Evolutionary conservation across 2,113 vertebrate genomes (phyloP), one percentile per base, ranked within the genome.

Genomic region (Colistium nudipinnis): DNA sequence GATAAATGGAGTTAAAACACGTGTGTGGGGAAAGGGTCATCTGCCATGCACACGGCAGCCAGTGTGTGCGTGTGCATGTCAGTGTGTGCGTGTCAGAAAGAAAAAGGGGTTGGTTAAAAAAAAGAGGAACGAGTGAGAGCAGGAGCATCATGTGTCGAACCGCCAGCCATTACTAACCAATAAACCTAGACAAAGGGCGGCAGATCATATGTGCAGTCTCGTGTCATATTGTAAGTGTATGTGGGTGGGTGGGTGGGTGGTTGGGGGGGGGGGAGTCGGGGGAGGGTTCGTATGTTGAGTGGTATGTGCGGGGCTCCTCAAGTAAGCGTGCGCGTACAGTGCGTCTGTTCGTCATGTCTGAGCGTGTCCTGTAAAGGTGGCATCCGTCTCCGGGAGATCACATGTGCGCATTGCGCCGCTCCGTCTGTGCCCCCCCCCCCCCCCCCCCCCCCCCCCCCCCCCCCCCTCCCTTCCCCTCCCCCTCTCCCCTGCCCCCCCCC

Each of bases 121-220:
- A 55, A 55, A 55, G 14, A 53, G 60, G 0, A 55, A 55, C 35
- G 14, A 53, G 60, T 0, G n/a, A 39, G 64, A 64, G 30, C 57
- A 28, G 13, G 47, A 80, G 69, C 35, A 4, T 43, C 76, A 70
- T 74, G 44, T 74, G 65, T 28, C n/a, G 11, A 83, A 73, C 69
- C 70, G 75, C 24, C 54, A 31, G 62, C 77, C 73, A 68, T 72
- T 62, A 31, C 78, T 86, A 83, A 83, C 81, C 80, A 14, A 66
- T 83, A 73, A 80, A 79, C 55, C 57, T 78, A 86, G 88, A 91
- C 89, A 89, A 91, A 89, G 86, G 78, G 81, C 62, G 71, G 56
- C 66, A 20, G 70, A 87, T 89, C 82, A 81, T 87, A 85, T 75
- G 71, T 87, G 81, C 67, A 39, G 67, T 63, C 76, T 84, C 28